phyloP scores from a whole-genome alignment of 2,888 invertebrate species.

The Drosophila siamana region DNA sequence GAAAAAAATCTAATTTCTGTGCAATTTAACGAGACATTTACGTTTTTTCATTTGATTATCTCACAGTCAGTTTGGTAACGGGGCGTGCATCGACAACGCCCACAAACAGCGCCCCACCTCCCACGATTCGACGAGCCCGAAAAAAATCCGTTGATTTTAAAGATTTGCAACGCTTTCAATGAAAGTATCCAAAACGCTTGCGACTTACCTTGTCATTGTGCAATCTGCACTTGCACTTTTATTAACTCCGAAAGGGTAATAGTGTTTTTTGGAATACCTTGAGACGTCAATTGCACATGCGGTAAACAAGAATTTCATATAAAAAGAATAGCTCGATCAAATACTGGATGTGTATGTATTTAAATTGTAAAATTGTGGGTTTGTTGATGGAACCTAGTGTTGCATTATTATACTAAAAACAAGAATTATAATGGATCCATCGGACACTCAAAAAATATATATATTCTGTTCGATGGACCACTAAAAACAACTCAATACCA shows the following conservation, averaged over 20 bases:
- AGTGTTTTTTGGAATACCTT: not conserved
- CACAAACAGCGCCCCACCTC: slow-evolving; percentile 20
- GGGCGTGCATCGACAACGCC: slow-evolving; percentile 38
- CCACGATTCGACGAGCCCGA: slow-evolving; percentile 9
- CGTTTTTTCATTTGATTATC: slow-evolving; percentile 84
- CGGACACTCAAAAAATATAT: too few species aligned
- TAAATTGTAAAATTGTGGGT: too few species aligned
- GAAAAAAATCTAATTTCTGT: slow-evolving; percentile 83
- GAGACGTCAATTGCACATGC: not conserved
- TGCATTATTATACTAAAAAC: too few species aligned
- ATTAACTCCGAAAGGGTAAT: slow-evolving; percentile 12
- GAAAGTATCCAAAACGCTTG: slow-evolving; percentile 43
- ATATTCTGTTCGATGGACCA: too few species aligned
- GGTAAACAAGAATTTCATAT: too few species aligned
- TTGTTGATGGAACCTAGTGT: too few species aligned
- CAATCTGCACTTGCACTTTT: slow-evolving; percentile 24
- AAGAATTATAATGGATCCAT: too few species aligned
- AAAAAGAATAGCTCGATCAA: too few species aligned
- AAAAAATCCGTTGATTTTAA: slow-evolving; percentile 66
- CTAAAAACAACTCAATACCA: too few species aligned
- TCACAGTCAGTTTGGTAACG: slow-evolving; percentile 77
- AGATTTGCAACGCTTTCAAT: slow-evolving; percentile 57
- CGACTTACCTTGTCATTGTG: slow-evolving; percentile 67
- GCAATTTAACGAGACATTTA: slow-evolving; percentile 84
- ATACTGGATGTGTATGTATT: too few species aligned